Base-by-base conservation (phyloP, 2,113 vertebrate genomes). In the Globicephala melas region DNA sequence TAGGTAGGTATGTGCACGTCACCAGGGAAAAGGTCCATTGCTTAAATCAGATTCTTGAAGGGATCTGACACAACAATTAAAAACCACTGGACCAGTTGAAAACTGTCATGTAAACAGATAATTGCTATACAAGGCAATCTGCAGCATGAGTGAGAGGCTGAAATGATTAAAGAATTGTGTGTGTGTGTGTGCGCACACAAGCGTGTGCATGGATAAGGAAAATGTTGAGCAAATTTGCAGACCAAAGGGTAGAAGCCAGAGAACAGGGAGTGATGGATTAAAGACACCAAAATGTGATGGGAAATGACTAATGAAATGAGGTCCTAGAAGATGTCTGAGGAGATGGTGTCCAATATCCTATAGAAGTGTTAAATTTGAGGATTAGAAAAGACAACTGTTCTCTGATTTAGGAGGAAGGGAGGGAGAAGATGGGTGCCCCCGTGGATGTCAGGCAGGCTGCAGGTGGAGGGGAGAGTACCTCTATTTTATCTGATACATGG, bases 51-150 rank as follows among this genome's bases (percentile, higher is more conserved):
- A 91, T 92, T 94, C 67, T 89, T 55, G 41, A 68, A 91, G 77
- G 25, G 41, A 44, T 55, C 76, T 31, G 89, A 91, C 77, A 95
- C 33, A 58, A 31, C 12, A 10, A 81, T 95, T 86, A 97, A 89
- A 94, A 94, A 89, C 47, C 6, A 1, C 60, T 91, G 91, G 91
- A 91, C 82, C 85, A 53, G 67, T 83, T 91, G 58, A 85, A 87
- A 89, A 92, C 65, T 93, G 85, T 81, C 91, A 60, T 83, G 91
- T 93, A 94, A 96, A 95, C 47, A 96, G 95, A 93, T 97, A 89
- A 97, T 95, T 97, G 81, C 50, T 91, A 11, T 68, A 92, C 67
- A 79, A 95, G 85, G 55, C 55, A 96, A 93, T 97, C 94, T 96
- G 67, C 79, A 77, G 53, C 38, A n/a, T 86, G 93, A 94, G 36